Percentiles rank a stretch among this genome's conserved stretches.
phyloP scores from a whole-genome alignment of 2,113 vertebrate species.

The Mustela nigripes region DNA sequence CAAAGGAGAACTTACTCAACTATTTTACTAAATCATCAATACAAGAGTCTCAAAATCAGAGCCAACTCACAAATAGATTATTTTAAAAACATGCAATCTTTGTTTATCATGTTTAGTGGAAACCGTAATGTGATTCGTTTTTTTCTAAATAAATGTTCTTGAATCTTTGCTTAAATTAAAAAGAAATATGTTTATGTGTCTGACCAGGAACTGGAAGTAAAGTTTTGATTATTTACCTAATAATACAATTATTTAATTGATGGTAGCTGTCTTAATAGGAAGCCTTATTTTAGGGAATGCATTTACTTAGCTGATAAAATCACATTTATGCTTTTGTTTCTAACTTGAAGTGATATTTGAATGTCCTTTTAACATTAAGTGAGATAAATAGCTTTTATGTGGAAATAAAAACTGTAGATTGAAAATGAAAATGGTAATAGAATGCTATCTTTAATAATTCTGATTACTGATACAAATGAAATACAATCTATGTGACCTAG shows the following conservation, averaged over 20 bases:
- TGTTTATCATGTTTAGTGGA: not conserved
- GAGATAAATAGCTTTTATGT: slow-evolving; percentile 3
- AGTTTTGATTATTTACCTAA: slow-evolving; percentile 35
- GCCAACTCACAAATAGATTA: not conserved
- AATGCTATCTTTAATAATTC: slow-evolving; percentile 8
- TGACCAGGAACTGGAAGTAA: not conserved
- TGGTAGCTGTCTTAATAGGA: not conserved
- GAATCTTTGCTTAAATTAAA: not conserved
- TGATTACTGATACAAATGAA: slow-evolving; percentile 15
- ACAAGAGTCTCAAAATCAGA: slow-evolving; percentile 28
- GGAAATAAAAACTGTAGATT: slow-evolving; percentile 17
- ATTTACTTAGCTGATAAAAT: slow-evolving; percentile 63
- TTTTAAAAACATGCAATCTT: not conserved
- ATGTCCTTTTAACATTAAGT: not conserved
- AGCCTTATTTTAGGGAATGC: not conserved
- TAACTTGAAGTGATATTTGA: not conserved
- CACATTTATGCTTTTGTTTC: slow-evolving; percentile 39
- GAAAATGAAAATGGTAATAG: slow-evolving; percentile 7
- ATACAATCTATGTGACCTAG: not conserved
- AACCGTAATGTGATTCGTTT: not conserved
- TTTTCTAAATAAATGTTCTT: slow-evolving; percentile 13
- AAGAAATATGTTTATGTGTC: not conserved
- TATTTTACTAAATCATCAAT: not conserved
- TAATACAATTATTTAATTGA: slow-evolving; percentile 48
- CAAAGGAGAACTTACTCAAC: not conserved